Evolutionary conservation across 2,797 vertebrate genomes (phyloP).

Genomic region (Zalophus californianus): DNA sequence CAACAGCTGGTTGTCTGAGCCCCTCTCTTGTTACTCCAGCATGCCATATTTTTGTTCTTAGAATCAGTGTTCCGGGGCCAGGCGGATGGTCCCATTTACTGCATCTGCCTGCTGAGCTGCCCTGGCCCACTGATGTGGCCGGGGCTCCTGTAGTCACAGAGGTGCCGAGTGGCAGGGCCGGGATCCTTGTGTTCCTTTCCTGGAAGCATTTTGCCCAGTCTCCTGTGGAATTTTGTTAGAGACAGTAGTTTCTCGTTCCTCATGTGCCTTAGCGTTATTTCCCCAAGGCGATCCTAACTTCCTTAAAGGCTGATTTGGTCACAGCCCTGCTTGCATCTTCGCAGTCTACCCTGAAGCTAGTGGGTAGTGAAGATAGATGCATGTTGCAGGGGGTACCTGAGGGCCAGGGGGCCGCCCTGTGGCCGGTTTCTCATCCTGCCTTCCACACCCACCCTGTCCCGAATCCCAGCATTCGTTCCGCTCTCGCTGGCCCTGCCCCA

Average conservation of each 20-base stretch:
- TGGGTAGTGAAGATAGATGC: background rate
- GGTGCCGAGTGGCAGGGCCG: background rate
- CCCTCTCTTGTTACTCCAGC: background rate
- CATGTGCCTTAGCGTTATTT: background rate
- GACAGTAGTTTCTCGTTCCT: background rate
- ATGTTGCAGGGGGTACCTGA: background rate
- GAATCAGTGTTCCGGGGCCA: background rate
- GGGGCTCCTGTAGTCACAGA: background rate
- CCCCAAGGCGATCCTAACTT: background rate
- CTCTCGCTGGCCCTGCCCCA: background rate
- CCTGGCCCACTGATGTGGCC: background rate
- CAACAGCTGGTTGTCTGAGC: background rate
- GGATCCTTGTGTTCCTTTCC: background rate
- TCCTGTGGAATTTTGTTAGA: background rate
- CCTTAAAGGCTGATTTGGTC: background rate
- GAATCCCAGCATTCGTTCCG: rapidly evolving
- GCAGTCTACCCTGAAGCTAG: rapidly evolving
- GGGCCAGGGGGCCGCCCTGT: background rate
- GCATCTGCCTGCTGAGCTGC: background rate
- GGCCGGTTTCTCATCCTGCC: rapidly evolving
- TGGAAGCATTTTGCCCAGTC: background rate
- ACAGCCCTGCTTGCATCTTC: background rate
- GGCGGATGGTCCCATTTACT: background rate
- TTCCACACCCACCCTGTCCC: background rate
- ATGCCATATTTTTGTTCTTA: background rate